Evolutionary conservation across 2,888 invertebrate species (phyloP).

Genomic region (Polydrusus cervinus): DNA sequence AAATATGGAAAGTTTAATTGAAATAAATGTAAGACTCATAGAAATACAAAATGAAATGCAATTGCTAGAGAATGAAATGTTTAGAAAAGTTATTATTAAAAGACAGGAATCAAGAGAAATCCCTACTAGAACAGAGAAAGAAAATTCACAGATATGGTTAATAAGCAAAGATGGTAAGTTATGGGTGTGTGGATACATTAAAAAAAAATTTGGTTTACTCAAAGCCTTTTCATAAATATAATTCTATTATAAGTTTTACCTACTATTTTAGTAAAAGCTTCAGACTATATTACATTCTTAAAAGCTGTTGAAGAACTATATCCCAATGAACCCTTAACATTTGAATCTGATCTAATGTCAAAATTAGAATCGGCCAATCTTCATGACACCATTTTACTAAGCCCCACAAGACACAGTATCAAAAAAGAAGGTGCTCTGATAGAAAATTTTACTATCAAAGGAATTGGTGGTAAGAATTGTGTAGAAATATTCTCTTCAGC

Average conservation of each 20-base stretch:
- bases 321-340: constrained; percentile 69
- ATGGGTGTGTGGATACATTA: too few relatives aligned
- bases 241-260: too few relatives aligned
- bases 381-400: constrained; percentile 73
- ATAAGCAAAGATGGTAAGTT: constrained; percentile 70
- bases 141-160: constrained; percentile 67
- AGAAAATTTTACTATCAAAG: constrained; percentile 70
- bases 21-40: constrained; percentile 74
- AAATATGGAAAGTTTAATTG: constrained; percentile 72
- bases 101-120: constrained; percentile 57
- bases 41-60: constrained; percentile 77
- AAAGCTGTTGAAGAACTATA: constrained; percentile 69
- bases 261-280: constrained; percentile 62
- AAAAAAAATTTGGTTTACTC: neutral
- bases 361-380: constrained; percentile 69
- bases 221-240: too few relatives aligned
- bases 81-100: constrained; percentile 72
- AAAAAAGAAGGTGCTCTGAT: constrained; percentile 73
- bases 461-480: constrained; percentile 60
- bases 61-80: constrained; percentile 75
- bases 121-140: constrained; percentile 47
- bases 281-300: constrained; percentile 72
- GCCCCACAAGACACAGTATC: constrained; percentile 72
- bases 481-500: constrained; percentile 69
- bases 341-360: constrained; percentile 62